phyloP scores from a whole-genome alignment of 2,888 invertebrate species.

The Drosophila barbarae region DNA sequence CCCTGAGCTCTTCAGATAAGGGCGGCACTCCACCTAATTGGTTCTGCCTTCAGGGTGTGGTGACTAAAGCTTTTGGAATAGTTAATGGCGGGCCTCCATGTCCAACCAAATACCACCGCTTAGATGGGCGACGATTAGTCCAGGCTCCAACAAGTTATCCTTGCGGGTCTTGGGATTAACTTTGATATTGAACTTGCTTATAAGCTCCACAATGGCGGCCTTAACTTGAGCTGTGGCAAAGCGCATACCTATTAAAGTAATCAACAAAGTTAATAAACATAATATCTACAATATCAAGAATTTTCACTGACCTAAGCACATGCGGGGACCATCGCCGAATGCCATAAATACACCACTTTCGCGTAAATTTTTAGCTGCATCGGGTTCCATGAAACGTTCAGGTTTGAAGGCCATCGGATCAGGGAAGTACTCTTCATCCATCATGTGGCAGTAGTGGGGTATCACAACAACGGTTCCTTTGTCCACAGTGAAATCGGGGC shows the following conservation, averaged over 20 bases:
- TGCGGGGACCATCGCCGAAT: slow-evolving; percentile 78
- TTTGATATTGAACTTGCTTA: slow-evolving; percentile 73
- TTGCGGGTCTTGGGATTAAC: slow-evolving; percentile 73
- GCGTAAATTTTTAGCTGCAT: slow-evolving; percentile 65
- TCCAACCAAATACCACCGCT: slow-evolving; percentile 10
- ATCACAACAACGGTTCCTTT: slow-evolving; percentile 59
- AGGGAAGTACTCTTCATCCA: slow-evolving; percentile 69
- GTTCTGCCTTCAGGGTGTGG: slow-evolving; percentile 1
- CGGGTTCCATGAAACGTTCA: slow-evolving; percentile 73
- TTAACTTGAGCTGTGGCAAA: slow-evolving; percentile 77
- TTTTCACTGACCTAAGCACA: slow-evolving; percentile 68
- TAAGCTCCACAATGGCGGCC: slow-evolving; percentile 70
- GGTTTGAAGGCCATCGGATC: slow-evolving; percentile 70
- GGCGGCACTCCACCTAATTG: background rate
- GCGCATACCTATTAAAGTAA: slow-evolving; percentile 72
- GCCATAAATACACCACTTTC: slow-evolving; percentile 72
- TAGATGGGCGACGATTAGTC: background rate
- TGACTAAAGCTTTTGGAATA: background rate
- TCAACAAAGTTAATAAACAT: background rate
- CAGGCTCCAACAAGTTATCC: slow-evolving; percentile 69
- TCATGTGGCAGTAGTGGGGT: slow-evolving; percentile 66
- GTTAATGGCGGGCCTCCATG: background rate
- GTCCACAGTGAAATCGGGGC: slow-evolving; percentile 56
- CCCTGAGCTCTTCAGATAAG: background rate
- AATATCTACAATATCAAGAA: no score